phyloP scores from a whole-genome alignment of 2,113 vertebrate species.

The Copsychus sechellarum region DNA sequence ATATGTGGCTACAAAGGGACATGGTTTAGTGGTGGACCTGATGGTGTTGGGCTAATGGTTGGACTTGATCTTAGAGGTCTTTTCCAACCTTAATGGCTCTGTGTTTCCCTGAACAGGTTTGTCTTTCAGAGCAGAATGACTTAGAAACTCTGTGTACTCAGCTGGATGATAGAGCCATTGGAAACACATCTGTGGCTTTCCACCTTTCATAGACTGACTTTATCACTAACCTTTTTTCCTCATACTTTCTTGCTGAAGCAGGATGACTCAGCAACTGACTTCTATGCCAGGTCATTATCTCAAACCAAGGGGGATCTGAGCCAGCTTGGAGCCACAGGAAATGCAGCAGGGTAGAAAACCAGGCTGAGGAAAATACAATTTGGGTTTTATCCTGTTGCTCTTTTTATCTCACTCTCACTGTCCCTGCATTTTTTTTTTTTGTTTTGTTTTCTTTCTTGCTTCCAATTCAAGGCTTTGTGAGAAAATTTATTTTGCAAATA shows the following conservation, averaged over 20 bases:
- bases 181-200: not conserved
- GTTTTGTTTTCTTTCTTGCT: not conserved
- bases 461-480: not conserved
- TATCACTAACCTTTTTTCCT: not conserved
- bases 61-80: not conserved
- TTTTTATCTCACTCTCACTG: not conserved
- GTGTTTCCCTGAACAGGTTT: not conserved
- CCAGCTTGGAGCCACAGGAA: not conserved
- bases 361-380: not conserved
- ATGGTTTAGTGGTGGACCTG: not conserved
- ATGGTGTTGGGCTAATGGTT: not conserved
- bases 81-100: not conserved
- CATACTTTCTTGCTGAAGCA: not conserved
- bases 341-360: not conserved
- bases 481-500: not conserved
- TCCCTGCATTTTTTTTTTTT: not conserved
- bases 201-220: not conserved
- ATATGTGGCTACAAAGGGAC: no score
- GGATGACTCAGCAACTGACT: not conserved
- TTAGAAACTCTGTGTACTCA: not conserved
- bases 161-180: rapidly evolving
- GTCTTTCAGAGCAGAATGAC: not conserved
- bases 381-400: not conserved
- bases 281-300: not conserved
- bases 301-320: not conserved